A percentile compares a stretch with the other conserved stretches of the same genome.
Evolutionary conservation across 1,140 invertebrate genomes (phyloP).

Genomic region (Wiebesia pumilae): DNA sequence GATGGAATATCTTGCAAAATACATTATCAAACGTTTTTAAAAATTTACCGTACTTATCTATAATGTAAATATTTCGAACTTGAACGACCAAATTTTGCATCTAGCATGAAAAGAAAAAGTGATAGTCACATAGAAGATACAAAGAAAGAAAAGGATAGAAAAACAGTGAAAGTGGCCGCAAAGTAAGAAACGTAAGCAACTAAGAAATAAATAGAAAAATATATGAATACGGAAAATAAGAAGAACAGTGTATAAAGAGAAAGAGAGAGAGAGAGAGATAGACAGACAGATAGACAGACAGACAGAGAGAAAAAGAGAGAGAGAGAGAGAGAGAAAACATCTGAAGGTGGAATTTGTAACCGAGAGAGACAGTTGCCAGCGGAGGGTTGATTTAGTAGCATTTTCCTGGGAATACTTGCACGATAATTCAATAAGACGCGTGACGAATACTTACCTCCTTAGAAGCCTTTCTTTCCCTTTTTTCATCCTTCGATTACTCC

Average conservation of each 20-base stretch:
- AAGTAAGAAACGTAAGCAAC: conserved; percentile 45
- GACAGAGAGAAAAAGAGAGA: no score
- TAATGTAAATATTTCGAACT: conserved; percentile 3
- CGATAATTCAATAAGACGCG: conserved; percentile 70
- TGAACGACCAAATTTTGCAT: background rate
- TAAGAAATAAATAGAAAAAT: conserved; percentile 39
- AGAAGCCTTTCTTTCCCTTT: conserved; percentile 34
- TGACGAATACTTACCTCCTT: conserved; percentile 64
- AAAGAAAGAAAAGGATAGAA: background rate
- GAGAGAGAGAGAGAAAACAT: conserved; percentile 20
- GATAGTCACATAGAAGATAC: background rate
- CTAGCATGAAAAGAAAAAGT: conserved; percentile 11
- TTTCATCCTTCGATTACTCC: conserved; percentile 6
- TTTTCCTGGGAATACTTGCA: conserved; percentile 69
- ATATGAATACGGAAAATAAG: conserved; percentile 26
- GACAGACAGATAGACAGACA: conserved; percentile 11
- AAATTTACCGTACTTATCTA: conserved; percentile 27
- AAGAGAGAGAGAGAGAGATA: conserved; percentile 3
- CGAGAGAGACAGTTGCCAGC: background rate
- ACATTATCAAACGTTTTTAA: background rate
- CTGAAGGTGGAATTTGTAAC: background rate
- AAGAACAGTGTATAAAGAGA: conserved; percentile 44
- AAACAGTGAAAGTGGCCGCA: background rate
- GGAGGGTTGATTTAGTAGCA: conserved; percentile 68
- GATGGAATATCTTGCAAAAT: no score